phyloP scores from a whole-genome alignment of 2,888 invertebrate genomes.

The Listrodromus nycthemerus region DNA sequence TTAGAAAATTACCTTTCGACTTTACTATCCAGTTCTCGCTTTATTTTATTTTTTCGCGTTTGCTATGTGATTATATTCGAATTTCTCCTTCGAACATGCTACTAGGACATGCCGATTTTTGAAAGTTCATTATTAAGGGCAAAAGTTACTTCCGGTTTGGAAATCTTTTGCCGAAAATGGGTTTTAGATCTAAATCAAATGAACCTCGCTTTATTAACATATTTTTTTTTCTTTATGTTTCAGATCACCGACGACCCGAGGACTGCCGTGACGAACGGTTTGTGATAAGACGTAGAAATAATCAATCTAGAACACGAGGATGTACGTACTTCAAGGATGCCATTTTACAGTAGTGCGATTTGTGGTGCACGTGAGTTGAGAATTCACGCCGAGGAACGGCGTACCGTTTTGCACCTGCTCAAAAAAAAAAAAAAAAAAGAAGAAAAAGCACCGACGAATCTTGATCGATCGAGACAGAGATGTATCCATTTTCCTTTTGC shows the following conservation, averaged over 20 bases:
- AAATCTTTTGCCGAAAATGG: background rate
- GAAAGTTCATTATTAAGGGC: background rate
- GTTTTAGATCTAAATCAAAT: background rate
- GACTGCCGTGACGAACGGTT: slow-evolving; percentile 77
- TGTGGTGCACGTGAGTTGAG: slow-evolving; percentile 65
- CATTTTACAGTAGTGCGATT: slow-evolving; percentile 79
- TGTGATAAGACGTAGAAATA: slow-evolving; percentile 83
- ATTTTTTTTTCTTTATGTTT: slow-evolving; percentile 73
- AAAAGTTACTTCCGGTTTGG: background rate
- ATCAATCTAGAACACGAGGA: slow-evolving; percentile 80
- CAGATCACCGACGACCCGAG: slow-evolving; percentile 77
- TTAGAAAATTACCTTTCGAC: too few relatives aligned
- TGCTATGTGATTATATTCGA: background rate
- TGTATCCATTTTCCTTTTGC: slow-evolving; percentile 49
- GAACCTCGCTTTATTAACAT: too few relatives aligned
- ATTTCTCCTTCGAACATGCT: background rate
- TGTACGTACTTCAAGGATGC: slow-evolving; percentile 80
- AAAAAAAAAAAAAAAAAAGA: slow-evolving; percentile 24
- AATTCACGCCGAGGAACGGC: slow-evolving; percentile 66
- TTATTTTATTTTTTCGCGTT: background rate
- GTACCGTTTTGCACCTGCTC: slow-evolving; percentile 42
- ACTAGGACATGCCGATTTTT: background rate
- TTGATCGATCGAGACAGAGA: slow-evolving; percentile 35
- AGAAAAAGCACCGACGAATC: slow-evolving; percentile 5
- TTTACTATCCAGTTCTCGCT: too few relatives aligned